Evolutionary conservation across 1,140 invertebrate genomes (phyloP), one percentile per base, ranked within the genome.

Genomic region (silkworm (Bombyx mori)): DNA sequence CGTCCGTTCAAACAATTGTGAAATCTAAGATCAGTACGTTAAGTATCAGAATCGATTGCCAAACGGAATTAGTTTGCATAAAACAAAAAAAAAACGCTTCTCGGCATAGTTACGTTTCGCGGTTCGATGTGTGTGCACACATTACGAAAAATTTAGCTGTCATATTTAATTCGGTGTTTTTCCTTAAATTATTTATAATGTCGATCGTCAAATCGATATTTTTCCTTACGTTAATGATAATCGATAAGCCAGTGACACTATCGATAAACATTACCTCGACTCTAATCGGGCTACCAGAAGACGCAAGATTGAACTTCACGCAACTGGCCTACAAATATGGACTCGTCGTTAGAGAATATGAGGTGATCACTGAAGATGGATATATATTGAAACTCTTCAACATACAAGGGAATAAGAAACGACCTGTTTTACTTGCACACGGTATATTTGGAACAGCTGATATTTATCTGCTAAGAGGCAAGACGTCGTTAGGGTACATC

Each of bases 401-500:
- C 26, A 63, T 69, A 18, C 57, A 60, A 7, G 62, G 60, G 26
- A 48, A 61, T 8, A 60, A 43, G 18, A 51, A 18, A 22, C 8
- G 35, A 46, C 60, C 90, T 12, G 89, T 92, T 10, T 89, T 91
- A 44, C 73, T 94, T 7, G 89, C 92, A 66, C 93, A 94, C 63
- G 93, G 93, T 6, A 68, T 94, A 2, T 68, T 93, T 0, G 88
- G 86, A 3, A 89, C 89, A 49, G 91, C 92, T 2, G 88, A 90
- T 0, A 90, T 92, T 68, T 94, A 89, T 88, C 73, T 93, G 6
- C 65, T 92, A 4, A 75, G 88, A 56, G 89, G 90, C 45, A 90
- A 90, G 22, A 92, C 91, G 62, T 88, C 87, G 2, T 67, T 94
- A 26, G 91, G 81, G 5, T 90, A 88, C 60, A 68, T 88, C 44